Percentiles rank a stretch among this genome's conserved stretches.
Conservation (phyloP, 2,113 vertebrate species). For the Uropsilus gracilis region DNA sequence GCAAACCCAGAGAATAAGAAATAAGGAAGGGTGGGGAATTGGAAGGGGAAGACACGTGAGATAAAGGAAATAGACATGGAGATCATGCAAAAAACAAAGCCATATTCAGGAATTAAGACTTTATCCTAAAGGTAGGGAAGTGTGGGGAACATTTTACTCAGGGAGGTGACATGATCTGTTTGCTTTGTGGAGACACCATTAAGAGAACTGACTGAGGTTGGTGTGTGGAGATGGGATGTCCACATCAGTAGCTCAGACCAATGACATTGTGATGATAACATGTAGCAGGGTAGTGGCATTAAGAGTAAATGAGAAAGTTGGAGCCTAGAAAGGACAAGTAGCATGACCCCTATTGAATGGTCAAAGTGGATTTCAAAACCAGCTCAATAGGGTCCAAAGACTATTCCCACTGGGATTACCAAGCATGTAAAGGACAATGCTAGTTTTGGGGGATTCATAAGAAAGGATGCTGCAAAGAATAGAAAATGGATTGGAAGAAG, state of each 20-base stretch:
- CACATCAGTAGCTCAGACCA: background rate
- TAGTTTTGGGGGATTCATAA: background rate
- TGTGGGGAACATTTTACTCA: background rate
- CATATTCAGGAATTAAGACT: background rate
- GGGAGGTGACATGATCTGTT: background rate
- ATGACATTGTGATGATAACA: background rate
- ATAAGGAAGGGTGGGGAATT: fast-evolving
- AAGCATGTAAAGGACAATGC: background rate
- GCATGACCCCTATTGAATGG: background rate
- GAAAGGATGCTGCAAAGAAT: background rate
- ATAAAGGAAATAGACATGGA: background rate
- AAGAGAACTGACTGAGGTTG: background rate
- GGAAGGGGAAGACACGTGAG: background rate
- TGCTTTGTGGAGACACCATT: background rate
- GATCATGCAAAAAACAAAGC: background rate
- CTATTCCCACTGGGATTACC: background rate
- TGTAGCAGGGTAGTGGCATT: too few relatives aligned
- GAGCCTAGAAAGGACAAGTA: background rate
- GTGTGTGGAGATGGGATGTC: background rate
- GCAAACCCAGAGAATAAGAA: background rate
- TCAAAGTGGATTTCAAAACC: background rate
- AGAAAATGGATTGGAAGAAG: background rate
- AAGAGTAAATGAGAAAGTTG: background rate
- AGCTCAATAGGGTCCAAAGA: background rate
- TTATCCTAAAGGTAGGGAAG: background rate